Percentiles rank a stretch among this genome's conserved stretches.
These are phyloP conservation scores for Drosophila funebris DNA, from an alignment of 1,140 invertebrate species.

Conservation along the genomic window DNA sequence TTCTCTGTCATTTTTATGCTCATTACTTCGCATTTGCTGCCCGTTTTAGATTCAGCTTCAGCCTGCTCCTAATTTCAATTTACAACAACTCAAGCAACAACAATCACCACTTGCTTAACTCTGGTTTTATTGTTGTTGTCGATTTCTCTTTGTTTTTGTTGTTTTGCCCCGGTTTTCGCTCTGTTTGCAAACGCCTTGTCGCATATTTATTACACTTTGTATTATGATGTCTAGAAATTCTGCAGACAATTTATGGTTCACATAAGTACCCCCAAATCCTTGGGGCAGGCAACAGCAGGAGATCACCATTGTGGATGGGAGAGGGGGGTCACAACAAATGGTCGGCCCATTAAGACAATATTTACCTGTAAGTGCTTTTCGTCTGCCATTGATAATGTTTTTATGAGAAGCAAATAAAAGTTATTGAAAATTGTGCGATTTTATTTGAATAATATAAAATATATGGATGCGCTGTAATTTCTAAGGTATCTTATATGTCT, in stretches of 20 bases:
- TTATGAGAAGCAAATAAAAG: not conserved
- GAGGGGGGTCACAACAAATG: conserved; percentile 17
- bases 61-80: conserved; percentile 17
- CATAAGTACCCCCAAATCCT: conserved; percentile 18
- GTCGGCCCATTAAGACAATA: conserved; percentile 36
- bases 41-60: conserved; percentile 6
- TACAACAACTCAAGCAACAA: conserved; percentile 33
- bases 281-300: not conserved
- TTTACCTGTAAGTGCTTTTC: conserved; percentile 33
- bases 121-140: conserved; percentile 19
- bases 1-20: conserved; percentile 68
- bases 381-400: conserved; percentile 29
- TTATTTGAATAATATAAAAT: not conserved
- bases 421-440: not conserved
- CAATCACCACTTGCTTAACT: conserved; percentile 13
- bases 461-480: no score
- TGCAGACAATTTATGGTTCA: conserved; percentile 69
- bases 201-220: conserved; percentile 72
- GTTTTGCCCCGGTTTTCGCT: conserved; percentile 8
- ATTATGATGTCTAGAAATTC: conserved; percentile 71
- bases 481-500: no score
- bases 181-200: conserved; percentile 42
- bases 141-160: conserved; percentile 62
- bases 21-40: conserved; percentile 71
- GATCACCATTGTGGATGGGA: not conserved